Base-by-base conservation (phyloP, 2,888 invertebrate genomes). In the Tipula helvola region DNA sequence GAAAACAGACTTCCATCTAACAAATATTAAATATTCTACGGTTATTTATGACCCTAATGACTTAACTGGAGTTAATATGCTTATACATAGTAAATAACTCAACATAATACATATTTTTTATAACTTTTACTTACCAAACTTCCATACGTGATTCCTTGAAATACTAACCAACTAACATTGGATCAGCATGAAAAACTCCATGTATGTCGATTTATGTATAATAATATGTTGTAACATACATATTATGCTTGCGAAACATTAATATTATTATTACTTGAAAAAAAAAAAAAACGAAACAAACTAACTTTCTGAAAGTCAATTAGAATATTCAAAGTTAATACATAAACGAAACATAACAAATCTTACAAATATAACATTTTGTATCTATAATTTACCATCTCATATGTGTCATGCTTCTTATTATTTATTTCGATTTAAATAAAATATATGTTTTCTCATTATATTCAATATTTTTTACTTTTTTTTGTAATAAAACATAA, bases 331-430 rank as follows among this genome's bases (percentile, higher is more conserved):
- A 52, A 52, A 52, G 52, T 52, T n/a, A 52, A 52, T 52, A 52
- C 52, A n/a, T 52, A 28, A 71, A 71, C 71, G 71, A 28, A 12
- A 71, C 28, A 71, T 10, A 71, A 28, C 28, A 71, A 71, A 57
- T 57, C 52, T 57, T 57, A 57, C 16, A 57, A 16, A 52, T 52
- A 52, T 52, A 10, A 71, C 71, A 28, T 71, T 71, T 71, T 71
- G 71, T 71, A 71, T 71, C 71, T 71, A 71, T 71, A 71, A 71
- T 71, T 71, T 71, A 71, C 71, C 71, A 71, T 71, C 71, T 71
- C 71, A 71, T 28, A 28, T 71, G 71, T 71, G 71, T 71, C 71
- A 71, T 71, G 71, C 71, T 71, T 71, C 71, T 71, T 71, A 71
- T 71, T 71, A 71, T 71, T 71, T 71, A 71, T 71, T 71, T 71